Evolutionary conservation across 2,888 invertebrate genomes (phyloP).

Genomic region (Tetropium fuscum): DNA sequence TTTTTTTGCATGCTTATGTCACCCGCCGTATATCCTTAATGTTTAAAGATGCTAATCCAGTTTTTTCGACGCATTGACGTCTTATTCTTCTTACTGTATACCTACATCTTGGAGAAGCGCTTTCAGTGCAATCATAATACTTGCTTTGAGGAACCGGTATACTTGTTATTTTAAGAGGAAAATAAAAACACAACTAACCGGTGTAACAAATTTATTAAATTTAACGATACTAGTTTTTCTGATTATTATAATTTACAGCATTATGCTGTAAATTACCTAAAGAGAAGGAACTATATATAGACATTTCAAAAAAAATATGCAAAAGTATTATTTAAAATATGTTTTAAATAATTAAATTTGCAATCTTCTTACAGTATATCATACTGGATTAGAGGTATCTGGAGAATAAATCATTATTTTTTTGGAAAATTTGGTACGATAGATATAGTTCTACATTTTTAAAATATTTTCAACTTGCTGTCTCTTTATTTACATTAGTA

Average conservation of each 20-base stretch:
- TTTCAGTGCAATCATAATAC: slow-evolving; percentile 21
- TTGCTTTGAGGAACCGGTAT: slow-evolving; percentile 13
- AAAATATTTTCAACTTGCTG: too few species aligned
- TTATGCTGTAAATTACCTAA: too few species aligned
- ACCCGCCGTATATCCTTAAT: slow-evolving; percentile 17
- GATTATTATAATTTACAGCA: slow-evolving; percentile 15
- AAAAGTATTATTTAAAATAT: too few species aligned
- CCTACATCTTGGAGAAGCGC: slow-evolving; percentile 25
- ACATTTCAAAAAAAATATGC: too few species aligned
- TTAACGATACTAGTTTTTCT: slow-evolving; percentile 11
- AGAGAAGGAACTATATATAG: too few species aligned
- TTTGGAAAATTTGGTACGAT: too few species aligned
- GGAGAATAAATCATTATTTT: too few species aligned
- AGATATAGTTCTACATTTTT: too few species aligned
- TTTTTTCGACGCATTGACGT: slow-evolving; percentile 17
- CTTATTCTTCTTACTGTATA: slow-evolving; percentile 13
- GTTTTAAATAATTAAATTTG: too few species aligned
- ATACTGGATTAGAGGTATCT: too few species aligned
- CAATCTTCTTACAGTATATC: too few species aligned
- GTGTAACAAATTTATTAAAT: slow-evolving; percentile 15
- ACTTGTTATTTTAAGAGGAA: slow-evolving; percentile 10
- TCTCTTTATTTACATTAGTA: too few species aligned
- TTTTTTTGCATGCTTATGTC: slow-evolving; percentile 24
- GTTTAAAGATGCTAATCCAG: slow-evolving; percentile 25
- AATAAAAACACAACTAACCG: slow-evolving; percentile 18